These are phyloP conservation scores for Sarcophaga subvicina DNA, from an alignment of 2,888 invertebrate species.

Conservation along the genomic window DNA sequence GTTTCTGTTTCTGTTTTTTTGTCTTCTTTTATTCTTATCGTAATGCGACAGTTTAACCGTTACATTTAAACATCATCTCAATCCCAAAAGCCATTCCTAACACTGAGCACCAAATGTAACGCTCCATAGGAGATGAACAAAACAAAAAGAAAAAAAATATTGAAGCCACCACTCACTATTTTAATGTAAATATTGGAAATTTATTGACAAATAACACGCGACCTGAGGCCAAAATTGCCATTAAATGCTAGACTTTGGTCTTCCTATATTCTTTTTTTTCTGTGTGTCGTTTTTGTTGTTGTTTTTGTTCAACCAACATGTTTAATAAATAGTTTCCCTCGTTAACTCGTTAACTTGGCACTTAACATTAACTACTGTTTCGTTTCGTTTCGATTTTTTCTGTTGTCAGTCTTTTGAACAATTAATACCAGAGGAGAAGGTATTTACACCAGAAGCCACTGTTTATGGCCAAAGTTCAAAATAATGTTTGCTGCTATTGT, in stretches of 20 bases:
- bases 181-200: slow-evolving; percentile 72
- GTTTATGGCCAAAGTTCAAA: slow-evolving; percentile 62
- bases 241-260: slow-evolving; percentile 58
- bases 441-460: background rate
- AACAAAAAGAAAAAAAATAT: slow-evolving; percentile 18
- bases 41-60: slow-evolving; percentile 67
- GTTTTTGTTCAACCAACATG: slow-evolving; percentile 22
- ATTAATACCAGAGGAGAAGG: slow-evolving; percentile 50
- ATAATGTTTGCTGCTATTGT: slow-evolving; percentile 24
- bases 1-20: background rate
- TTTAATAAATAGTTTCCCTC: slow-evolving; percentile 31
- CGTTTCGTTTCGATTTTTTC: background rate
- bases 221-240: slow-evolving; percentile 68
- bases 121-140: too few relatives aligned
- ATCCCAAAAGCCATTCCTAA: slow-evolving; percentile 19
- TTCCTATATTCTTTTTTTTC: slow-evolving; percentile 24
- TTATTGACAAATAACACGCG: slow-evolving; percentile 74
- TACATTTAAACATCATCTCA: slow-evolving; percentile 53
- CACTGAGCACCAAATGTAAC: background rate
- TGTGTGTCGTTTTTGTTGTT: background rate
- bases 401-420: slow-evolving; percentile 24
- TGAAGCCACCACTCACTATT: slow-evolving; percentile 42
- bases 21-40: slow-evolving; percentile 47
- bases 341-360: slow-evolving; percentile 66
- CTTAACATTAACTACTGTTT: slow-evolving; percentile 68